Percentiles rank a stretch among this genome's conserved stretches.
phyloP scores from a whole-genome alignment of 2,888 invertebrate genomes.

The Watsonalla cultraria region DNA sequence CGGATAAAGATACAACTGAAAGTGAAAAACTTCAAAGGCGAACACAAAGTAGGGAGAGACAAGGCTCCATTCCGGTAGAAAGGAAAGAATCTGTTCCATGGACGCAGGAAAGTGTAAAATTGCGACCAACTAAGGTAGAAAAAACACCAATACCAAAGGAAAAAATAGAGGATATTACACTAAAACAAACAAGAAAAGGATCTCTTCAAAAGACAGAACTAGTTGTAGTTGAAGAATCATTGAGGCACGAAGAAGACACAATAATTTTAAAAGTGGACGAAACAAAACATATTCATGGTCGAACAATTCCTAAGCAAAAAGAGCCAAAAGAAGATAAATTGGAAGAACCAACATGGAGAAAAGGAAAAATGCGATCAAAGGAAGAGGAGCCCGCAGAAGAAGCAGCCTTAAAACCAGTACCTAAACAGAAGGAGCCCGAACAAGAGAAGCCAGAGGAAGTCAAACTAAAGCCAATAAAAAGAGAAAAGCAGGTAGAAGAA shows the following conservation, averaged over 20 bases:
- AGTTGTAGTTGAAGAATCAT: constrained; percentile 71
- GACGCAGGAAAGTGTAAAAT: constrained; percentile 82
- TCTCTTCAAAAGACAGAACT: constrained; percentile 54
- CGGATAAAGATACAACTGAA: constrained; percentile 16
- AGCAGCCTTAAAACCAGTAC: constrained; percentile 63
- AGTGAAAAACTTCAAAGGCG: constrained; percentile 13
- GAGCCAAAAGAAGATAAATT: constrained; percentile 25
- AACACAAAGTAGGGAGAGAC: constrained; percentile 15
- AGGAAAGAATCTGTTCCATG: constrained; percentile 61
- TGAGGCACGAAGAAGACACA: constrained; percentile 78
- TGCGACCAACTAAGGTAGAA: constrained; percentile 80
- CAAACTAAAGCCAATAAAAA: constrained; percentile 16
- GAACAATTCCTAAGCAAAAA: constrained; percentile 25
- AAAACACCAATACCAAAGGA: constrained; percentile 74
- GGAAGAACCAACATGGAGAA: not conserved
- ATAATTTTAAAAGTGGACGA: constrained; percentile 66
- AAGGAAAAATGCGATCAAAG: constrained; percentile 42
- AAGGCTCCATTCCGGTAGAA: constrained; percentile 24
- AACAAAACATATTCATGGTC: constrained; percentile 21
- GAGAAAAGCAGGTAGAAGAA: constrained; percentile 34
- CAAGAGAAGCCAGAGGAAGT: constrained; percentile 55
- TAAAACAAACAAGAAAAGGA: constrained; percentile 57
- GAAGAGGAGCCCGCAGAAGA: constrained; percentile 60
- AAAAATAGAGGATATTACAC: constrained; percentile 67
- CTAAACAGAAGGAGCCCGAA: constrained; percentile 19